Conservation (phyloP, 2,888 invertebrate genomes). For the Aspidiotus destructor region DNA sequence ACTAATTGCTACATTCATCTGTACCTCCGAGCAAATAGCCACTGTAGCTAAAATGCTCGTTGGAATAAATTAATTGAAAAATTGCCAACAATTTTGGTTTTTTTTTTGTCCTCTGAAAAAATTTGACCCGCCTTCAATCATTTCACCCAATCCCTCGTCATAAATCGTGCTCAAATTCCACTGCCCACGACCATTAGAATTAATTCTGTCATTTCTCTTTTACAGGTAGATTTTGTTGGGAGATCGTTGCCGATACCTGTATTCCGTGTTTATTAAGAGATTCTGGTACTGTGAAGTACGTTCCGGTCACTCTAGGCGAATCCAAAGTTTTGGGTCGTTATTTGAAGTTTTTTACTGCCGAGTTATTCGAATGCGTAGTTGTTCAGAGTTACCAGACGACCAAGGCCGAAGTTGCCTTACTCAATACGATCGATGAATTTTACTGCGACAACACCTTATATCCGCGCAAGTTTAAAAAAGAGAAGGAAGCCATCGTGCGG, state of each 20-base stretch:
- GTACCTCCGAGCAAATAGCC: too few relatives aligned
- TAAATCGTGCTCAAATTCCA: too few relatives aligned
- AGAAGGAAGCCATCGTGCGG: constrained; percentile 80
- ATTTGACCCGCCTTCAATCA: too few relatives aligned
- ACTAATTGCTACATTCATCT: too few relatives aligned
- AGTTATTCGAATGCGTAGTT: constrained; percentile 82
- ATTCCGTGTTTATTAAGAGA: constrained; percentile 44
- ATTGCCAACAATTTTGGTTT: too few relatives aligned
- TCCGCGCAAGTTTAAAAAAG: constrained; percentile 72
- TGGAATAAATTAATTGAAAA: too few relatives aligned
- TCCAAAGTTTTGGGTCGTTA: constrained; percentile 80
- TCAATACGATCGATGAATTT: constrained; percentile 84
- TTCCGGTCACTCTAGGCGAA: constrained; percentile 88
- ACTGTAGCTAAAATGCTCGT: too few relatives aligned
- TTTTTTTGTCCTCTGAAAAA: too few relatives aligned
- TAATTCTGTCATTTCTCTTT: not conserved
- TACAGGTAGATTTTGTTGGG: constrained; percentile 72
- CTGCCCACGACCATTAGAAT: too few relatives aligned
- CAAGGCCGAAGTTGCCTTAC: constrained; percentile 74
- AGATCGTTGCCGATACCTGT: constrained; percentile 63
- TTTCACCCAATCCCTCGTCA: too few relatives aligned
- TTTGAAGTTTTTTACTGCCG: constrained; percentile 75
- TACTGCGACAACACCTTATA: constrained; percentile 89
- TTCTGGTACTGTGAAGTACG: constrained; percentile 61
- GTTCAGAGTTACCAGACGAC: constrained; percentile 89